A percentile compares a stretch with the other conserved stretches of the same genome.
phyloP scores from a whole-genome alignment of 2,888 invertebrate species.

The Linyphia triangularis region DNA sequence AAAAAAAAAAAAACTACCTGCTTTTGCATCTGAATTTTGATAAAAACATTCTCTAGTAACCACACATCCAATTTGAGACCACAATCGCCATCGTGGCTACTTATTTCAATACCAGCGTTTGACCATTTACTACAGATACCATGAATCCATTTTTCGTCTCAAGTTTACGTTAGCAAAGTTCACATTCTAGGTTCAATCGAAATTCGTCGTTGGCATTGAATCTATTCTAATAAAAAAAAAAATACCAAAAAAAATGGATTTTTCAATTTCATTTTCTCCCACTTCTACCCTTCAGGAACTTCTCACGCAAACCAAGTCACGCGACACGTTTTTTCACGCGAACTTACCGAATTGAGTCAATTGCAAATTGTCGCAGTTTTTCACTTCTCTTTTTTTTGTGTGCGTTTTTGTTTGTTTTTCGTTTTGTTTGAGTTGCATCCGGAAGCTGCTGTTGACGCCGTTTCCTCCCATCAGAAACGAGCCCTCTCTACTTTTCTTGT shows the following conservation, averaged over 20 bases:
- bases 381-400: neutral
- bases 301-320: constrained; percentile 12
- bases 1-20: no score
- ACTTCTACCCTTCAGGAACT: neutral
- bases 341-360: neutral
- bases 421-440: constrained; percentile 11
- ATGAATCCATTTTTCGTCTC: no score
- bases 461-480: neutral
- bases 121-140: no score
- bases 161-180: no score
- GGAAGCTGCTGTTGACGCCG: neutral
- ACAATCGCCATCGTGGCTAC: no score
- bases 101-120: no score
- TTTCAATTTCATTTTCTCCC: neutral
- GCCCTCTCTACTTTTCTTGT: neutral
- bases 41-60: no score
- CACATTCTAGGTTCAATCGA: no score
- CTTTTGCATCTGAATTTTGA: no score
- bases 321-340: constrained; percentile 6
- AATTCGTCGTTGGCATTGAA: no score
- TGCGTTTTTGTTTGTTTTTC: neutral
- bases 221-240: no score
- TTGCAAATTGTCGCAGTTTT: neutral
- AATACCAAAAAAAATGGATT: neutral
- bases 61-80: no score